Base-by-base conservation (phyloP, 2,113 vertebrate genomes). In the Percina caprodes region DNA sequence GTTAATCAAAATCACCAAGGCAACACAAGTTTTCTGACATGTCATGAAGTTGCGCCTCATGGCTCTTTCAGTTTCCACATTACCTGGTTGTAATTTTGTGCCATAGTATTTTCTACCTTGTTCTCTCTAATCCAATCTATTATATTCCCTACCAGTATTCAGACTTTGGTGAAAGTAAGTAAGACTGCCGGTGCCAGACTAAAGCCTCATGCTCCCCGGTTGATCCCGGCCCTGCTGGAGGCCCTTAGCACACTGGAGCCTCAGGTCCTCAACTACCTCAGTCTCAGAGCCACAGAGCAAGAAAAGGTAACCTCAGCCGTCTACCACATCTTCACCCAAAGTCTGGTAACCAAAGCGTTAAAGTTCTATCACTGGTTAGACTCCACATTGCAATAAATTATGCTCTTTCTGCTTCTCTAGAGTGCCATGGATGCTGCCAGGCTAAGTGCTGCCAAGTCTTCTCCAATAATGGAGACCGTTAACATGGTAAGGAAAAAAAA, bases 381-480 rank as follows among this genome's bases (percentile, higher is more conserved):
- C 6, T 62, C 2, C 3, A 49, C 35, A 21, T 55, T 16, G 0
- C 81, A 33, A 52, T 52, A 16, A 45, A 13, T 23, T 63, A 0
- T 8, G 8, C 39, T 48, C 8, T 45, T 48, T 78, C 19, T 85
- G 5, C 21, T 5, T 78, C 24, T 72, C 10, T 74, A 99, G 98
- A 95, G 96, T 90, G 97, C 97, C 54, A 97, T 99, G 98, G 98
- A 99, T 82, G 97, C 95, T 86, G 98, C 98, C 76, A 96, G 98
- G 80, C 96, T 99, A 77, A 99, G 96, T 91, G 98, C 98, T 90
- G 97, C 98, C 73, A 99, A 97, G 80, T 98, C 98, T 2, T 99
- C 98, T 79, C 98, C 97, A 51, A 99, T 99, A 98, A 99, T 99
- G 98, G 98, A 99, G 93, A 99, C 98, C 0, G 94, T 99, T 85